Evolutionary conservation across 2,797 vertebrate genomes (phyloP).

Genomic region (Liasis olivaceus): DNA sequence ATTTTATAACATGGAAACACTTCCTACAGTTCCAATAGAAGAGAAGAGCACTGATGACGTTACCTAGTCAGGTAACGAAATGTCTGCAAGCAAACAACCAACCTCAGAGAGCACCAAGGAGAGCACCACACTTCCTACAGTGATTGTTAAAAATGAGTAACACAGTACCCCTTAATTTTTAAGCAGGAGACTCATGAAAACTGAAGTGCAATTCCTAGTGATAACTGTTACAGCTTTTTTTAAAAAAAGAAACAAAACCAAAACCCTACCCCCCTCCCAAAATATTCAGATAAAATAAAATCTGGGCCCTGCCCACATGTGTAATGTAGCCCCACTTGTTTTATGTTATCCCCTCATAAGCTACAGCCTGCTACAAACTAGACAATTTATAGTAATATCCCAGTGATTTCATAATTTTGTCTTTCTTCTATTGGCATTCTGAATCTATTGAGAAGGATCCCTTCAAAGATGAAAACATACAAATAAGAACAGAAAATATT

Average conservation of each 20-base stretch:
- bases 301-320: neutral
- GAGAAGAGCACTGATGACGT: too few relatives aligned
- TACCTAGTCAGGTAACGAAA: too few relatives aligned
- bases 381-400: neutral
- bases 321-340: neutral
- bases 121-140: neutral
- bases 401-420: neutral
- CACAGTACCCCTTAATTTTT: neutral
- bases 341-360: neutral
- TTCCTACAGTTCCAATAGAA: neutral
- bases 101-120: too few relatives aligned
- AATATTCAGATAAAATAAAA: neutral
- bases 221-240: neutral
- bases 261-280: neutral
- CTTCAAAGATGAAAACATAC: neutral
- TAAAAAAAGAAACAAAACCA: neutral
- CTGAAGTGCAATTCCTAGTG: neutral
- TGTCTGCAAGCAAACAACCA: too few relatives aligned
- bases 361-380: neutral
- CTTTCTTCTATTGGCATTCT: neutral
- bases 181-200: neutral
- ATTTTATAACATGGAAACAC: neutral
- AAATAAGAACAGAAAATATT: neutral
- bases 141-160: neutral
- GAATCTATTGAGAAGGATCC: neutral